These are phyloP conservation scores for Volucella bombylans DNA, from an alignment of 2,888 invertebrate species.

Conservation along the genomic window DNA sequence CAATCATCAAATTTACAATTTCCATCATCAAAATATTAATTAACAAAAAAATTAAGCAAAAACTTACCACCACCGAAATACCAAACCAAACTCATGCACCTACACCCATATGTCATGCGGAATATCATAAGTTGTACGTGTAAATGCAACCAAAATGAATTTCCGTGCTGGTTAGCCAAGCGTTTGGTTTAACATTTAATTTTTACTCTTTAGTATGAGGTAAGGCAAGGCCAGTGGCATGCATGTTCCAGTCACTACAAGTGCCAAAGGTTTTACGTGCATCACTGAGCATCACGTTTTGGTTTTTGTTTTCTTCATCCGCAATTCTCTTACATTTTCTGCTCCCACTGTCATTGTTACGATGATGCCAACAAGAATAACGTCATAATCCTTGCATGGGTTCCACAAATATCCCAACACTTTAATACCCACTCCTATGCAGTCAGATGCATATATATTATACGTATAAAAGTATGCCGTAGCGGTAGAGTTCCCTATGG, in stretches of 20 bases:
- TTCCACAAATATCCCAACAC: slow-evolving; percentile 17
- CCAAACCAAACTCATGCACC: slow-evolving; percentile 11
- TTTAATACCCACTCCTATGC: background rate
- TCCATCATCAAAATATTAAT: slow-evolving; percentile 68
- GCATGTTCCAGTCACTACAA: slow-evolving; percentile 19
- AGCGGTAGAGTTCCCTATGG: too few relatives aligned
- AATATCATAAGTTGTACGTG: background rate
- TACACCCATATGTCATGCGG: background rate
- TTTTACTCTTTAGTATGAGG: slow-evolving; percentile 19
- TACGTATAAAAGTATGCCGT: too few relatives aligned
- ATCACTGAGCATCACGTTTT: slow-evolving; percentile 47
- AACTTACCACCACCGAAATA: background rate
- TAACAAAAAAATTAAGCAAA: slow-evolving; percentile 36
- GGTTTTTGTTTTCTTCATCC: slow-evolving; percentile 10
- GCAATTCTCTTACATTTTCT: background rate
- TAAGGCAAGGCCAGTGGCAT: slow-evolving; percentile 2
- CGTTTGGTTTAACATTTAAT: slow-evolving; percentile 63
- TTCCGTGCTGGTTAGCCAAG: slow-evolving; percentile 63
- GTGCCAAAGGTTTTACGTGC: slow-evolving; percentile 45
- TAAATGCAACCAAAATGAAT: slow-evolving; percentile 50
- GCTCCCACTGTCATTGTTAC: slow-evolving; percentile 23
- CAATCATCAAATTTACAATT: slow-evolving; percentile 59
- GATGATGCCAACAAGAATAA: slow-evolving; percentile 38
- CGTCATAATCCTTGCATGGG: slow-evolving; percentile 41
- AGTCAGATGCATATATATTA: too few relatives aligned